Base-by-base conservation (phyloP, 2,888 invertebrate genomes). In the Meiosimyza decipiens region DNA sequence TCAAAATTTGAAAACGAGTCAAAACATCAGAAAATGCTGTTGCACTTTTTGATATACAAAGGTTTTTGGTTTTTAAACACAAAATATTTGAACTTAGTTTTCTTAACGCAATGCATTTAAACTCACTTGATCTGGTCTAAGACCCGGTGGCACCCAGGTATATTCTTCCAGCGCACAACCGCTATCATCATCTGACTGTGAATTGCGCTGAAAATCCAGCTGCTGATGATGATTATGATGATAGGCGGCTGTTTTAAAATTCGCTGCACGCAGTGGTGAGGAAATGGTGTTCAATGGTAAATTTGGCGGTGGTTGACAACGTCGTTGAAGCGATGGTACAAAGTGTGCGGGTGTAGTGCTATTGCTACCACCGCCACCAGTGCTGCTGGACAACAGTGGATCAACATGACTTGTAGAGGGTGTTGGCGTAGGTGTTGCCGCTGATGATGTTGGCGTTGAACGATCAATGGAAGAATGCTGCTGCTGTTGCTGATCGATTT, bases 101-200 rank as follows among this genome's bases (percentile, higher is more conserved):
- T 28, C 3, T 3, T 28, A n/a, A n/a, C n/a, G n/a, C n/a, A n/a
- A n/a, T n/a, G n/a, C 6, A 40, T 5, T 4, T 9, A 40, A 40
- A 80, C 88, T 88, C 87, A 98, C 98, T 93, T 98, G 97, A 88
- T 98, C 98, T 1, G 98, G 97, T 85, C 97, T 91, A 16, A 98
- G 89, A 75, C 98, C 98, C 3, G 96, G 96, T 54, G 99, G 99
- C 76, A 98, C 96, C 98, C 98, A 99, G 2, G 97, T 97, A 87
- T 98, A 98, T 87, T 99, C 98, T 86, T 99, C 98, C 77, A 99
- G 88, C 28, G 98, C 98, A 86, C 98, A 99, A 12, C 99, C 98
- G 71, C 96, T 96, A 88, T 99, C 99, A 85, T 98, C 98, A 86
- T 99, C 99, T 76, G 96, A 96, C 86, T 97, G 96, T 65, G 96